Conservation (phyloP, 2,888 invertebrate genomes). For the Helleia helle region DNA sequence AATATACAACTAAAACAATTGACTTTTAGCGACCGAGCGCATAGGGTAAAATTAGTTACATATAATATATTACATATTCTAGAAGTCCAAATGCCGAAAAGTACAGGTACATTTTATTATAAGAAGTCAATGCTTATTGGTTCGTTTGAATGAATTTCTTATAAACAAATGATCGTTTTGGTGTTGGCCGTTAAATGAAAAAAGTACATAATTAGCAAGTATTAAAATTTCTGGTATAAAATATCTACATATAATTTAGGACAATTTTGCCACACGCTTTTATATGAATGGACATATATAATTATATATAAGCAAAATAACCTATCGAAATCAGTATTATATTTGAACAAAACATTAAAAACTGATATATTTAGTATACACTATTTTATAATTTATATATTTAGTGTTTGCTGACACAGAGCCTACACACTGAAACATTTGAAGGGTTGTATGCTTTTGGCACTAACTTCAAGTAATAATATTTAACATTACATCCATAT, state of each 20-base stretch:
- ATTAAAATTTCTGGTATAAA: conserved; percentile 5
- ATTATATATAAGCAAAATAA: not conserved
- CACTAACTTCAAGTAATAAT: conserved; percentile 67
- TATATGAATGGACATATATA: not conserved
- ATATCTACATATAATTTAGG: conserved; percentile 3
- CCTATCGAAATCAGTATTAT: not conserved
- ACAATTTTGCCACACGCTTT: not conserved
- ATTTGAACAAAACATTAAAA: conserved; percentile 1
- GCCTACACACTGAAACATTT: conserved; percentile 34
- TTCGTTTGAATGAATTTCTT: not conserved
- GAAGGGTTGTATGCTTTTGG: conserved; percentile 62
- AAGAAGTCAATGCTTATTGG: not conserved
- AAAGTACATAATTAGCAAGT: not conserved
- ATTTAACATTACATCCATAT: conserved; percentile 61
- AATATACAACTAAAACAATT: conserved; percentile 11
- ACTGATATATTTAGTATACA: not conserved
- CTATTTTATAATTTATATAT: conserved; percentile 8
- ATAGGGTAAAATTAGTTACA: conserved; percentile 5
- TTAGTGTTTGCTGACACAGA: conserved; percentile 11
- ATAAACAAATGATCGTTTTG: not conserved
- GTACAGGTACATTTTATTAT: not conserved
- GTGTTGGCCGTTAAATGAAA: not conserved
- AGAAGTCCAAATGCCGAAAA: not conserved
- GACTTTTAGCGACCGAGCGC: conserved; percentile 11
- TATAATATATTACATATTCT: not conserved